Evolutionary conservation across 2,113 vertebrate species (phyloP), one percentile per base, ranked within the genome.

Genomic region (Pelodiscus sinensis): DNA sequence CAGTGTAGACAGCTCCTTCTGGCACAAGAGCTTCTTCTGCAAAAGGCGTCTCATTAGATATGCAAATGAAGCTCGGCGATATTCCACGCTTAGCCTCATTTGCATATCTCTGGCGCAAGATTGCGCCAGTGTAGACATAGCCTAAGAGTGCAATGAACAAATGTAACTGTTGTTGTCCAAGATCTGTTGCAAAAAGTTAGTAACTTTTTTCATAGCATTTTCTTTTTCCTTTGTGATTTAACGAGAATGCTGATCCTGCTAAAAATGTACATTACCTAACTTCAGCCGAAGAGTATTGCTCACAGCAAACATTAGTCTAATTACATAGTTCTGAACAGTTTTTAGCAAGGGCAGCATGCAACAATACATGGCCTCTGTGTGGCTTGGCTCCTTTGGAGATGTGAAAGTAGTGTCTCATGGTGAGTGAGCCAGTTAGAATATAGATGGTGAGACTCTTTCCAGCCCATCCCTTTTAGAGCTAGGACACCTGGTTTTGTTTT

Each of bases 181-280:
- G 15, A 68, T 16, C 11, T 16, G 31, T 68, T 68, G n/a, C 65
- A n/a, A n/a, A n/a, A 68, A 31, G 16, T 19, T 18, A 68, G 65
- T 9, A n/a, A 68, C 29, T 3, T n/a, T 65, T 68, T 68, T 68
- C 31, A 9, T n/a, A 4, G 7, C 16, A n/a, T 18, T n/a, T 18
- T n/a, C 31, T n/a, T n/a, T 31, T 68, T 68, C 65, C 31, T 68
- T 31, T 68, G 58, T 60, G 65, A 8, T 68, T n/a, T 19, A 68
- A 68, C n/a, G 16, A 57, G 56, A 86, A 35, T 0, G 0, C 71
- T 60, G 68, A 27, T 51, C 31, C 25, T 10, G 58, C 81, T 89
- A 9, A 15, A 35, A 18, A 84, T 38, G 73, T 85, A 8, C 79
- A 90, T 88, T n/a, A 65, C 27, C 15, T 29, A 65, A 9, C 62